These are phyloP conservation scores for Diaprepes abbreviatus DNA, from an alignment of 2,888 invertebrate species.

Conservation along the genomic window DNA sequence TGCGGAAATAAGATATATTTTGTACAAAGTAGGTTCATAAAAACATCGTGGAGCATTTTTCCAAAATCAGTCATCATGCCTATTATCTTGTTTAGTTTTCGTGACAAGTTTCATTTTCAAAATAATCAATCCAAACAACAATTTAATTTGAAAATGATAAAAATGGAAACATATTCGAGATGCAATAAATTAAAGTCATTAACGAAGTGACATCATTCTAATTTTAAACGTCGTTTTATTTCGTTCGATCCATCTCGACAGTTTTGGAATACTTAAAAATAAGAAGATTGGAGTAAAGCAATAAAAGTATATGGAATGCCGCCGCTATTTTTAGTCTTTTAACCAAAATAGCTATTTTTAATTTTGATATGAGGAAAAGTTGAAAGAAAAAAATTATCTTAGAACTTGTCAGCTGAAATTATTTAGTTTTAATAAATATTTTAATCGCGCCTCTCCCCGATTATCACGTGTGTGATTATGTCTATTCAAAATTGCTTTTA, in stretches of 20 bases:
- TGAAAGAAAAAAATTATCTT: not conserved
- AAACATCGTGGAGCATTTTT: no score
- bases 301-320: not conserved
- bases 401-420: no score
- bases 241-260: constrained; percentile 19
- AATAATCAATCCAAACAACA: not conserved
- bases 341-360: constrained; percentile 29
- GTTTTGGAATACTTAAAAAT: constrained; percentile 5
- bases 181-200: constrained; percentile 6
- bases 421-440: no score
- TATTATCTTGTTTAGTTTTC: not conserved
- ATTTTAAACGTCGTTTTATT: constrained; percentile 21
- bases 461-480: no score
- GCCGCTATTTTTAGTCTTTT: constrained; percentile 19
- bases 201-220: constrained; percentile 9
- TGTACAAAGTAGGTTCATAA: no score
- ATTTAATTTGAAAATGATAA: not conserved
- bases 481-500: no score
- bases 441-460: no score
- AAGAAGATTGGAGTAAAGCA: constrained; percentile 6
- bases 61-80: no score
- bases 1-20: no score
- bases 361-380: constrained; percentile 12
- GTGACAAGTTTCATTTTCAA: not conserved
- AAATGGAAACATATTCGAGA: not conserved